Conservation (phyloP, 1,140 invertebrate genomes). For the Tigriopus japonicus region DNA sequence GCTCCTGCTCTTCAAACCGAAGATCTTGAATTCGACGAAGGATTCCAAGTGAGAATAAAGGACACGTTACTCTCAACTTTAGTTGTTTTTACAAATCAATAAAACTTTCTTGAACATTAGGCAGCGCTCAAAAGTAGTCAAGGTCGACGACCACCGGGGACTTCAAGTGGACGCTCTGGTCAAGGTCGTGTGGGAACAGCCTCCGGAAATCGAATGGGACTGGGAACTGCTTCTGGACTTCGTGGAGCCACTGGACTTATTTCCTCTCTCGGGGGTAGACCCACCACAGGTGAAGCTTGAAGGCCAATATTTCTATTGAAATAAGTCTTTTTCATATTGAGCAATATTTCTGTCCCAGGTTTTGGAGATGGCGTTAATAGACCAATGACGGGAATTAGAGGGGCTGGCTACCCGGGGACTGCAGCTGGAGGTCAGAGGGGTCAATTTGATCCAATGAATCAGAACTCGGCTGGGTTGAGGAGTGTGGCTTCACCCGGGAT, state of each 20-base stretch:
- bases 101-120: slow-evolving; percentile 1
- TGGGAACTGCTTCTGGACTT: background rate
- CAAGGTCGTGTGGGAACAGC: background rate
- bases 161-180: slow-evolving; percentile 18
- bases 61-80: slow-evolving; percentile 24
- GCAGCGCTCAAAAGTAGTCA: slow-evolving; percentile 39
- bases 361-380: slow-evolving; percentile 25
- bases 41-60: slow-evolving; percentile 35
- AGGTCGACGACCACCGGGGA: slow-evolving; percentile 35
- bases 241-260: background rate
- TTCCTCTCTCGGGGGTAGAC: background rate
- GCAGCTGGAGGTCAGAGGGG: slow-evolving; percentile 30
- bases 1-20: slow-evolving; percentile 39
- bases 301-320: background rate
- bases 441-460: slow-evolving; percentile 57
- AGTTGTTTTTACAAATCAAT: background rate
- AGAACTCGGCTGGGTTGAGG: slow-evolving; percentile 33
- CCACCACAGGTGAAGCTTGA: slow-evolving; percentile 5
- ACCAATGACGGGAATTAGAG: slow-evolving; percentile 15
- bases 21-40: slow-evolving; percentile 42
- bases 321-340: background rate
- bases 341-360: slow-evolving; percentile 4
- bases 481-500: slow-evolving; percentile 27
- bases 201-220: slow-evolving; percentile 3
- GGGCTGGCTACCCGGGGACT: slow-evolving; percentile 23